These are phyloP conservation scores for Chamaetylas fuelleborni DNA, from an alignment of 2,113 vertebrate genomes.

Conservation along the genomic window DNA sequence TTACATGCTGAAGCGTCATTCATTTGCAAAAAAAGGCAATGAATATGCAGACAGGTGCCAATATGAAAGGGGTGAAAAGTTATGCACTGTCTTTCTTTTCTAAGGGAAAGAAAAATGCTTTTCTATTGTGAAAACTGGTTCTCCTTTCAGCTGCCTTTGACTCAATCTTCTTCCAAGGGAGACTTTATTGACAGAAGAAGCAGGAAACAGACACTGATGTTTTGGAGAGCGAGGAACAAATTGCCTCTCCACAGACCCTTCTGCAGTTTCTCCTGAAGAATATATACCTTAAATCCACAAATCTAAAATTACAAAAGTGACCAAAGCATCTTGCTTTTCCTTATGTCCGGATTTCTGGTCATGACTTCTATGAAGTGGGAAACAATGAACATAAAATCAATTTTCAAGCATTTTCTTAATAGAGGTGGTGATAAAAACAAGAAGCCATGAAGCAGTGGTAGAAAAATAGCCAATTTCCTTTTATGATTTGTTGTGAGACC, in stretches of 20 bases:
- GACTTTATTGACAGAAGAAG: not conserved
- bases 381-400: not conserved
- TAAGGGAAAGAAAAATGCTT: not conserved
- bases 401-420: not conserved
- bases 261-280: not conserved
- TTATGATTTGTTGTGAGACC: not conserved
- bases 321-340: not conserved
- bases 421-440: not conserved
- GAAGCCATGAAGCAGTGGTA: not conserved
- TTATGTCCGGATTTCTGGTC: not conserved
- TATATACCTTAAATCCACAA: not conserved
- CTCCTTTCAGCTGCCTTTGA: not conserved
- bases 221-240: not conserved
- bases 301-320: not conserved
- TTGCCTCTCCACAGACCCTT: not conserved
- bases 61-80: not conserved
- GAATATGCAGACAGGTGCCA: not conserved
- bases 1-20: not conserved
- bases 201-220: not conserved
- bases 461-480: not conserved
- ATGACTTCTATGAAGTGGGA: not conserved
- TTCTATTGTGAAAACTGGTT: not conserved
- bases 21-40: not conserved
- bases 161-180: not conserved
- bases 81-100: not conserved